Evolutionary conservation across 2,888 invertebrate genomes (phyloP).

Genomic region (Hipparchia semele): DNA sequence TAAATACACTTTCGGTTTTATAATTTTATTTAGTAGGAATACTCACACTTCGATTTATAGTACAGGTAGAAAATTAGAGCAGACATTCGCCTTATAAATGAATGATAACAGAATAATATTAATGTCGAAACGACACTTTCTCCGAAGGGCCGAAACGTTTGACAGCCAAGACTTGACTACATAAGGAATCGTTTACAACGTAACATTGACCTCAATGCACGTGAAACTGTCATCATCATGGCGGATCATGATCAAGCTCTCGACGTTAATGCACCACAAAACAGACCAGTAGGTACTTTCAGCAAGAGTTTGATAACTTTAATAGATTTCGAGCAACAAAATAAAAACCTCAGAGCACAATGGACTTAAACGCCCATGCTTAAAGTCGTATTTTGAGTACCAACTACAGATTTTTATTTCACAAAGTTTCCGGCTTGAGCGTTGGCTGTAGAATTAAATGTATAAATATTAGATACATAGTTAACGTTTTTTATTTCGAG

Average conservation of each 20-base stretch:
- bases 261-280: slow-evolving; percentile 16
- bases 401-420: too few relatives aligned
- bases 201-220: slow-evolving; percentile 30
- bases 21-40: too few relatives aligned
- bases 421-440: too few relatives aligned
- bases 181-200: slow-evolving; percentile 23
- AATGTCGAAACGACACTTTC: slow-evolving; percentile 47
- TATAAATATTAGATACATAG: too few relatives aligned
- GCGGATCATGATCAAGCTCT: slow-evolving; percentile 11
- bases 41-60: not conserved
- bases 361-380: too few relatives aligned
- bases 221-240: slow-evolving; percentile 4
- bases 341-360: too few relatives aligned
- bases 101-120: not conserved
- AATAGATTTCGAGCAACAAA: too few relatives aligned
- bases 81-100: not conserved
- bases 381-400: too few relatives aligned
- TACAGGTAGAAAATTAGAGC: not conserved
- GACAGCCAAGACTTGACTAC: slow-evolving; percentile 16
- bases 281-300: not conserved
- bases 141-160: slow-evolving; percentile 52
- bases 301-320: too few relatives aligned
- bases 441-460: too few relatives aligned
- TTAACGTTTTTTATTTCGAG: too few relatives aligned
- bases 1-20: too few relatives aligned